These are phyloP conservation scores for Antheraea assamensis DNA, from an alignment of 2,888 invertebrate species.

Conservation along the genomic window DNA sequence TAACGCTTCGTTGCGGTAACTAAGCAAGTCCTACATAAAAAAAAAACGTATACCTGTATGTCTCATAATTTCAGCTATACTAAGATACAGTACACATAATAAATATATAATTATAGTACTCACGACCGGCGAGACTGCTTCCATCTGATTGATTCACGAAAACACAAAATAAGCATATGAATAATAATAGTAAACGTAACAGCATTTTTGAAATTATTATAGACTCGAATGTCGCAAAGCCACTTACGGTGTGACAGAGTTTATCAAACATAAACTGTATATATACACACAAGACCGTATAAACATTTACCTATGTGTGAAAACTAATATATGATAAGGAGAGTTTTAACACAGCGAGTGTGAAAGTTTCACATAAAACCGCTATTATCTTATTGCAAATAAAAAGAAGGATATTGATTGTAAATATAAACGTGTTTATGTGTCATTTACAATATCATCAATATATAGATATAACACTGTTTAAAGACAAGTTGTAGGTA, in stretches of 20 bases:
- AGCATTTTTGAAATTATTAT: not conserved
- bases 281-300: not conserved
- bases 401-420: not conserved
- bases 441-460: not conserved
- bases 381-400: not conserved
- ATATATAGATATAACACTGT: not conserved
- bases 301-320: not conserved
- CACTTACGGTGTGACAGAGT: not conserved
- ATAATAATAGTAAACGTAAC: not conserved
- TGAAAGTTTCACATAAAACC: not conserved
- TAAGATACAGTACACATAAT: not conserved
- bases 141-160: not conserved
- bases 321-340: not conserved
- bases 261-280: not conserved
- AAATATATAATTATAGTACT: conserved; percentile 4
- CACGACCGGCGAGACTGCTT: not conserved
- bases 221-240: not conserved
- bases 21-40: no score
- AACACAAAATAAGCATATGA: not conserved
- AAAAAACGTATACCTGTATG: no score
- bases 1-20: no score
- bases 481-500: not conserved
- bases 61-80: no score
- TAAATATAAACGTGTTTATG: not conserved
- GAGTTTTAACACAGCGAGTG: not conserved